Evolutionary conservation across 2,797 vertebrate species (phyloP), one percentile per base, ranked within the genome.

Genomic region (Cryptoprocta ferox): DNA sequence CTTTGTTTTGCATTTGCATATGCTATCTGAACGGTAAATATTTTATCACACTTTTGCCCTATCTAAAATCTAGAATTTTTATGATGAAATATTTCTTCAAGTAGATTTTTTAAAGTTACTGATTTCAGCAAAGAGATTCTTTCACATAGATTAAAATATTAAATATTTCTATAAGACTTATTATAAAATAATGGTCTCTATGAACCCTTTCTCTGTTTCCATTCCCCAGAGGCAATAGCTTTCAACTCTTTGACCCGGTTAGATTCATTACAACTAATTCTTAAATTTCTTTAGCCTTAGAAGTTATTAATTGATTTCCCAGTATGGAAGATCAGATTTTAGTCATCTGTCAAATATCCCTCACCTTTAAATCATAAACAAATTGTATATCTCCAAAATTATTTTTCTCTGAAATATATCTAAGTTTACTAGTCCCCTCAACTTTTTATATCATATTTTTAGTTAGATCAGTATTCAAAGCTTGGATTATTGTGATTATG

Each of bases 1-100:
- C 93, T 56, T 65, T 71, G 68, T 78, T 18, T 85, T 81, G 5
- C 7, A 95, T 94, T 92, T 91, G 15, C 2, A 32, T 15, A 50
- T 50, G 30, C 68, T 86, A 59, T 81, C 81, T 88, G 42, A 14
- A 6, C 6, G 84, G 32, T 53, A 97, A 94, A 9, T 11, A 88
- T 71, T 94, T 95, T 66, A 28, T 10, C n/a, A 85, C 7, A 87
- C 65, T 65, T 87, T 93, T 83, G 0, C 21, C 37, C 12, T 56
- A 5, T 83, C 37, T 73, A 91, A 95, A 84, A 65, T 18, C 79
- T 88, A 91, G 35, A 84, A 94, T 73, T 93, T 76, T 82, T 66
- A 56, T 87, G 10, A 84, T 61, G 6, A 66, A 93, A 85, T 70
- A 70, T 73, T 87, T 85, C 2, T 88, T 87, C 5, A 35, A 42